Conservation (phyloP, 2,113 vertebrate genomes). For the Ascaphus truei region DNA sequence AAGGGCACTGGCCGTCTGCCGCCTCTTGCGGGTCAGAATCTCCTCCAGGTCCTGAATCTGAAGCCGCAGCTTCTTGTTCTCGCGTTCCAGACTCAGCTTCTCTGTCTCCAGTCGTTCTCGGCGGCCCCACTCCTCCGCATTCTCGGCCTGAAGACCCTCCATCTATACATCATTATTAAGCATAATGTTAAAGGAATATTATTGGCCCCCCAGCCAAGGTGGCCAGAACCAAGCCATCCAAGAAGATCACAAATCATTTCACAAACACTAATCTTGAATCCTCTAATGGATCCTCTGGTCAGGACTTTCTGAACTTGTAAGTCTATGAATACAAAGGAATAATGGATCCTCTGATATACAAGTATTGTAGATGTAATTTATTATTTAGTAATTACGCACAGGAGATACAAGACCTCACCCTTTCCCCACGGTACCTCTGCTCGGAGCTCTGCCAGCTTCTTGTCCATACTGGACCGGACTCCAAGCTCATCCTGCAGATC, state of each 20-base stretch:
- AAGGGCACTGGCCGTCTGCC: constrained; percentile 82
- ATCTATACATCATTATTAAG: no score
- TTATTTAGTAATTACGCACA: no score
- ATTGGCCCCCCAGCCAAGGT: neutral
- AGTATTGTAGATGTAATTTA: neutral
- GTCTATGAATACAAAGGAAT: neutral
- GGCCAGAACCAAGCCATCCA: neutral
- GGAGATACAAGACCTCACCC: neutral
- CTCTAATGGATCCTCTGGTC: no score
- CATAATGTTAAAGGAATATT: neutral
- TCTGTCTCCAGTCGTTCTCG: constrained; percentile 92
- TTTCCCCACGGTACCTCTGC: constrained; percentile 72
- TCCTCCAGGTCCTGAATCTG: constrained; percentile 95
- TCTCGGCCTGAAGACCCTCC: constrained; percentile 93
- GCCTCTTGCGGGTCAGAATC: constrained; percentile 80
- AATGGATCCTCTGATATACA: neutral
- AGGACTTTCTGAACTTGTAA: neutral
- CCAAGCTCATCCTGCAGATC: constrained; percentile 94
- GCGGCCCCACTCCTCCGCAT: constrained; percentile 90
- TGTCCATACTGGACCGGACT: constrained; percentile 91
- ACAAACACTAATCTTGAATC: neutral
- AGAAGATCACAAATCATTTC: neutral
- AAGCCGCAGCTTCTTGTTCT: constrained; percentile 90
- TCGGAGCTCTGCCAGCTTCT: constrained; percentile 89
- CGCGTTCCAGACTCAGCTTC: constrained; percentile 89